phyloP scores from a whole-genome alignment of 2,888 invertebrate genomes.

The Pinctada fucata region DNA sequence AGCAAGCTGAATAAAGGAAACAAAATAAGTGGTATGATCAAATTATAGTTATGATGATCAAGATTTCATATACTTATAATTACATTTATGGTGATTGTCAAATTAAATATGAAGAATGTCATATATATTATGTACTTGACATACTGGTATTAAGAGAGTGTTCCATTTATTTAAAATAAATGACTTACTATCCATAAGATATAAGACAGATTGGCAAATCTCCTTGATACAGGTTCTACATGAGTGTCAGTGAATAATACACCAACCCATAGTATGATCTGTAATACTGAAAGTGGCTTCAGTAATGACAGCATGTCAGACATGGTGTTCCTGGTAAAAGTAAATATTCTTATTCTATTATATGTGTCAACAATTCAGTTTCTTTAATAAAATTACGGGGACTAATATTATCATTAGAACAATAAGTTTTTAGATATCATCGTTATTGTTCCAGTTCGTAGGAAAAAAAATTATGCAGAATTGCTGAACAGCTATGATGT shows the following conservation, averaged over 20 bases:
- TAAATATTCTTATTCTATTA: too few relatives aligned
- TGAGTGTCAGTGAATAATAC: constrained; percentile 42
- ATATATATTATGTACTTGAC: too few relatives aligned
- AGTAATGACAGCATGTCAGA: constrained; percentile 59
- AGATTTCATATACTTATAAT: too few relatives aligned
- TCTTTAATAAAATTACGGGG: too few relatives aligned
- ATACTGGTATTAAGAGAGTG: too few relatives aligned
- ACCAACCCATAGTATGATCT: constrained; percentile 46
- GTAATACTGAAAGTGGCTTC: constrained; percentile 45
- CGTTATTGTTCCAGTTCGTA: neutral
- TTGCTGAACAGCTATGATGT: too few relatives aligned
- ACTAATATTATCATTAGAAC: neutral
- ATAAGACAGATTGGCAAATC: constrained; percentile 90
- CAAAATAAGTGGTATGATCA: neutral
- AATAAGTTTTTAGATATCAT: neutral
- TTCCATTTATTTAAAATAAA: neutral
- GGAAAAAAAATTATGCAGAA: neutral
- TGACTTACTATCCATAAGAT: constrained; percentile 85
- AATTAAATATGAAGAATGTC: too few relatives aligned
- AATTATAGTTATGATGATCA: too few relatives aligned
- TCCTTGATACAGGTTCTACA: constrained; percentile 82
- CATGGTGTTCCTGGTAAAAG: constrained; percentile 45
- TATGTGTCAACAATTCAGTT: too few relatives aligned
- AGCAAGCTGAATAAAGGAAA: constrained; percentile 11
- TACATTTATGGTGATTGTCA: too few relatives aligned